These are phyloP conservation scores for Chrysocyon brachyurus DNA, from an alignment of 2,797 vertebrate species.

Conservation along the genomic window DNA sequence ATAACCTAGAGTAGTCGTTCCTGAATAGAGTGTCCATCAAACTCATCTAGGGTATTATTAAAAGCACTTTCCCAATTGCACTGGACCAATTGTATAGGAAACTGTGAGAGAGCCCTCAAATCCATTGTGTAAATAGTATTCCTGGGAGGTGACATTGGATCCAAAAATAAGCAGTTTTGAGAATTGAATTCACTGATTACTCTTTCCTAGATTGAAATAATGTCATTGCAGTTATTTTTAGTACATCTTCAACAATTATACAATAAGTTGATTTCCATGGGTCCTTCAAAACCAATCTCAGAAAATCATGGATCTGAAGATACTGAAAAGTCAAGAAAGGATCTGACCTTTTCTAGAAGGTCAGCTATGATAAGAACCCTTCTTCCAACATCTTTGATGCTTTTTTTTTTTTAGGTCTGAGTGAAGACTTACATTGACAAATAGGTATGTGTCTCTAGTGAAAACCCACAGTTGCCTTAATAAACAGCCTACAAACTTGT, in stretches of 20 bases:
- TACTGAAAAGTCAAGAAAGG: neutral
- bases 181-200: neutral
- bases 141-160: neutral
- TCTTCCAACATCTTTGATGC: neutral
- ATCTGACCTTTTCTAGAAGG: neutral
- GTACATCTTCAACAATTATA: neutral
- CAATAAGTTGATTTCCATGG: neutral
- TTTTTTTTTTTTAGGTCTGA: neutral
- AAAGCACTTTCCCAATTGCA: neutral
- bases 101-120: neutral
- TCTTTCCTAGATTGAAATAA: neutral
- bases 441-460: neutral
- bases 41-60: neutral
- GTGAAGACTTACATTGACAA: neutral
- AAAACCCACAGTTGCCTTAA: neutral
- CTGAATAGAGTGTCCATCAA: neutral
- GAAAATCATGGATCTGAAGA: neutral
- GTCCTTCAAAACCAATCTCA: neutral
- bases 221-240: slow-evolving; percentile 23
- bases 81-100: neutral
- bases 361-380: neutral
- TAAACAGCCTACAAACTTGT: neutral
- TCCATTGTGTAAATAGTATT: neutral
- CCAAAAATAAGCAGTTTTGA: neutral
- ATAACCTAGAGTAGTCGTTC: neutral